Percentiles rank a stretch among this genome's conserved stretches.
Conservation (phyloP, 2,888 invertebrate genomes). For the Acrobasis repandana region DNA sequence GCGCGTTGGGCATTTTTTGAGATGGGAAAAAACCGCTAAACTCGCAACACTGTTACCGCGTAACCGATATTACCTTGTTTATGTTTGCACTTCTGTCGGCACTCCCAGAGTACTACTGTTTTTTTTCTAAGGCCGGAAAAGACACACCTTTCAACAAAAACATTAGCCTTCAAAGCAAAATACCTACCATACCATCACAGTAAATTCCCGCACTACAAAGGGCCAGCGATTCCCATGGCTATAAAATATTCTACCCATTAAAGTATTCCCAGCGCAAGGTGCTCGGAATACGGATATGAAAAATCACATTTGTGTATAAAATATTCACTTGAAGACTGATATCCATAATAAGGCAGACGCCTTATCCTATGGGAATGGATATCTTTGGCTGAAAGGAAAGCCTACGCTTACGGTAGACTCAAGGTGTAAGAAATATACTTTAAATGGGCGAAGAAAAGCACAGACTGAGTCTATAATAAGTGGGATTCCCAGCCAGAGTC, state of each 20-base stretch:
- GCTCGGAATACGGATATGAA: slow-evolving; percentile 1
- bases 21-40: no score
- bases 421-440: no score
- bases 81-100: no score
- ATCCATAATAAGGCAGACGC: slow-evolving; percentile 9
- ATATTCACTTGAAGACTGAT: slow-evolving; percentile 16
- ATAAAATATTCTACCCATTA: slow-evolving; percentile 16
- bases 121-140: background rate
- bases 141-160: background rate
- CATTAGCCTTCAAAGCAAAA: background rate
- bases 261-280: slow-evolving; percentile 4
- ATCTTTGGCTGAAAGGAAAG: background rate
- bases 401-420: no score
- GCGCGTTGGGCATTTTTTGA: no score
- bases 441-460: no score
- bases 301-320: slow-evolving; percentile 19
- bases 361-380: background rate
- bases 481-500: no score
- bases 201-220: slow-evolving; percentile 10
- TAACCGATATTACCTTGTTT: no score
- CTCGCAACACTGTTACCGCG: no score
- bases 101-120: no score
- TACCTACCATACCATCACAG: background rate
- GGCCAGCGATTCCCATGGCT: background rate
- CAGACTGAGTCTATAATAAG: no score